phyloP scores from a whole-genome alignment of 1,140 invertebrate genomes.

The Aradophagus sp. region DNA sequence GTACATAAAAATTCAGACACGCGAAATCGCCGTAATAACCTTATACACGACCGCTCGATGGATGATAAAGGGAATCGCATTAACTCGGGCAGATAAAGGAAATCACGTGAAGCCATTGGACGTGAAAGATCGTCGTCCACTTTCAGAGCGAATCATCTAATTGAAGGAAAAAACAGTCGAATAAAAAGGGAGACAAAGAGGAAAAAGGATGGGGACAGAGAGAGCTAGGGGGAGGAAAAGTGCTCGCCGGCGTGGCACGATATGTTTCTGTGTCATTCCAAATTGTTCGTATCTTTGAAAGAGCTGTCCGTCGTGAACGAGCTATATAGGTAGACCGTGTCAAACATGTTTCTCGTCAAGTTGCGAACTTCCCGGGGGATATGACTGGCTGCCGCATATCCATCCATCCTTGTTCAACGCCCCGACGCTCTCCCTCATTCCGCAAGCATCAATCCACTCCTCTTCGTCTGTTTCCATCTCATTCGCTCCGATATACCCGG shows the following conservation, averaged over 20 bases:
- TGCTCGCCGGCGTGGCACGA: slow-evolving; percentile 17
- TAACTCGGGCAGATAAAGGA: no score
- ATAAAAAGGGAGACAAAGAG: not conserved
- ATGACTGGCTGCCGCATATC: slow-evolving; percentile 43
- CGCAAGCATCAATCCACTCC: no score
- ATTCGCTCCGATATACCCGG: no score
- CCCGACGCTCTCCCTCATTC: slow-evolving; percentile 20
- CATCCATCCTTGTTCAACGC: slow-evolving; percentile 12
- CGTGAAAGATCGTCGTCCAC: no score
- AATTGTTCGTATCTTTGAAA: slow-evolving; percentile 57
- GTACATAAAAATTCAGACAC: no score
- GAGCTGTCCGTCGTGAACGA: slow-evolving; percentile 50
- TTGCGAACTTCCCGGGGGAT: slow-evolving; percentile 55
- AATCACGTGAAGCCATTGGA: no score
- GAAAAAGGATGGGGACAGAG: slow-evolving; percentile 2
- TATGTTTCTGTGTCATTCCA: slow-evolving; percentile 49
- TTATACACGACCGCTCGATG: no score
- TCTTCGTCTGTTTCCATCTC: no score
- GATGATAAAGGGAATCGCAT: no score
- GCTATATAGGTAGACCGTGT: slow-evolving; percentile 52
- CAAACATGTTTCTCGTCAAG: slow-evolving; percentile 54
- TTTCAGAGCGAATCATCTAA: slow-evolving; percentile 21
- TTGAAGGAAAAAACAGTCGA: not conserved
- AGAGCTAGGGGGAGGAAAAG: slow-evolving; percentile 9
- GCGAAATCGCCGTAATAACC: no score